phyloP scores from a whole-genome alignment of 2,797 vertebrate genomes.

The Platalea minor region DNA sequence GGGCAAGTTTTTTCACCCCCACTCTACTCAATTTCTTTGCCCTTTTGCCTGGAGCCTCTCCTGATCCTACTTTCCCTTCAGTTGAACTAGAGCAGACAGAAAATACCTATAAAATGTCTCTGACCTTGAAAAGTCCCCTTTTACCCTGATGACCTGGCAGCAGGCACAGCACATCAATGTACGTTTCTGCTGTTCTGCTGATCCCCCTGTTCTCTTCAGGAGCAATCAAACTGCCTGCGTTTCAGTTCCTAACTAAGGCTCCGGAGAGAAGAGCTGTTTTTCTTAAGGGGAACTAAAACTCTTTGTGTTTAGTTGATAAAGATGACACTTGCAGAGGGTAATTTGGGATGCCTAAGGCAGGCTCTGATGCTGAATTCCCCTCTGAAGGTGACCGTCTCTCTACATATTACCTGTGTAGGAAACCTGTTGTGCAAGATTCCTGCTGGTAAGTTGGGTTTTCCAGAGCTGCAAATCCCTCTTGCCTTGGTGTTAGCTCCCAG shows the following conservation, averaged over 20 bases:
- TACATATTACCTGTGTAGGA: neutral
- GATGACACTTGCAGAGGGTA: neutral
- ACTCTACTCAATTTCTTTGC: neutral
- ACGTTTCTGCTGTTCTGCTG: neutral
- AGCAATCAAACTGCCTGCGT: fast-evolving
- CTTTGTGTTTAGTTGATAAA: neutral
- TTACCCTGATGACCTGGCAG: neutral
- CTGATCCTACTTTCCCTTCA: neutral
- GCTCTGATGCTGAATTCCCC: neutral
- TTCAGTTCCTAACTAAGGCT: neutral
- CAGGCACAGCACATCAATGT: neutral
- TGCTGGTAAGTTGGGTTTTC: neutral
- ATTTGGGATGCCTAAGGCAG: neutral
- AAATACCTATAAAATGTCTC: neutral
- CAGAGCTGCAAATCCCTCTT: neutral
- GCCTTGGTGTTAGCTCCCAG: neutral
- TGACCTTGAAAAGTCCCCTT: neutral
- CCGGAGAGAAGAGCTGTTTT: neutral
- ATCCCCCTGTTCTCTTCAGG: neutral
- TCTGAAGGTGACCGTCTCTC: neutral
- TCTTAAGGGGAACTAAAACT: neutral
- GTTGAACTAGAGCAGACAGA: neutral
- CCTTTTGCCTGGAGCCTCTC: neutral
- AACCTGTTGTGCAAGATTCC: neutral
- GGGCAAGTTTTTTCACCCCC: neutral